Conservation (phyloP, 2,888 invertebrate species). For the Metopia argyrocephala region DNA sequence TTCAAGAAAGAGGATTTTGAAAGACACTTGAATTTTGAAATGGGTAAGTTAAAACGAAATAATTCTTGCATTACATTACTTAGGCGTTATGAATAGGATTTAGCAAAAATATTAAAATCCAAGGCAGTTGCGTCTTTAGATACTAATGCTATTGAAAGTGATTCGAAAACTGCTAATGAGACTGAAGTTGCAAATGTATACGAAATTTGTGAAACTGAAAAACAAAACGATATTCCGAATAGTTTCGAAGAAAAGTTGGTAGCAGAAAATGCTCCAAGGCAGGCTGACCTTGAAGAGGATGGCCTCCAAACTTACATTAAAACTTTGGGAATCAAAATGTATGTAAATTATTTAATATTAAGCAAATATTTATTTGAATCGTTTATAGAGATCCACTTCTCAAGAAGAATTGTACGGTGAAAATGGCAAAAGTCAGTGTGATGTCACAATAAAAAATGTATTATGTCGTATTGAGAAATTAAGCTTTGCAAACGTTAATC, state of each 20-base stretch:
- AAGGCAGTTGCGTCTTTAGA: slow-evolving; percentile 9
- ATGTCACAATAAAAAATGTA: not conserved
- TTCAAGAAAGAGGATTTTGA: too few relatives aligned
- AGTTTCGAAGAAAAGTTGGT: too few relatives aligned
- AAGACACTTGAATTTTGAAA: slow-evolving; percentile 2
- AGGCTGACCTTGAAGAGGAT: not conserved
- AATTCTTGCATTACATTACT: not conserved
- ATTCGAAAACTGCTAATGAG: too few relatives aligned
- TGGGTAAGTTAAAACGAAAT: slow-evolving; percentile 21
- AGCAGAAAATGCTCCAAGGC: too few relatives aligned
- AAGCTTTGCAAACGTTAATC: slow-evolving; percentile 10
- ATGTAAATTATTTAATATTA: too few relatives aligned
- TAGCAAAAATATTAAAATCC: slow-evolving; percentile 15
- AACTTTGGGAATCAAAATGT: slow-evolving; percentile 6
- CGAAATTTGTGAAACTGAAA: too few relatives aligned
- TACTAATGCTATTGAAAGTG: not conserved
- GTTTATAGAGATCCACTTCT: too few relatives aligned
- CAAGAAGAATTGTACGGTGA: slow-evolving; percentile 6
- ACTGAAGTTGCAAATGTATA: too few relatives aligned
- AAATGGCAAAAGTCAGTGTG: slow-evolving; percentile 1
- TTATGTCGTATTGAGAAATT: not conserved
- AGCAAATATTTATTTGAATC: too few relatives aligned
- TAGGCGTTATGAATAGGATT: not conserved
- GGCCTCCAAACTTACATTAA: slow-evolving; percentile 12
- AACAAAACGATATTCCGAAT: too few relatives aligned